These are phyloP conservation scores for Herminia tarsipennalis DNA, from an alignment of 2,888 invertebrate species.

Conservation along the genomic window DNA sequence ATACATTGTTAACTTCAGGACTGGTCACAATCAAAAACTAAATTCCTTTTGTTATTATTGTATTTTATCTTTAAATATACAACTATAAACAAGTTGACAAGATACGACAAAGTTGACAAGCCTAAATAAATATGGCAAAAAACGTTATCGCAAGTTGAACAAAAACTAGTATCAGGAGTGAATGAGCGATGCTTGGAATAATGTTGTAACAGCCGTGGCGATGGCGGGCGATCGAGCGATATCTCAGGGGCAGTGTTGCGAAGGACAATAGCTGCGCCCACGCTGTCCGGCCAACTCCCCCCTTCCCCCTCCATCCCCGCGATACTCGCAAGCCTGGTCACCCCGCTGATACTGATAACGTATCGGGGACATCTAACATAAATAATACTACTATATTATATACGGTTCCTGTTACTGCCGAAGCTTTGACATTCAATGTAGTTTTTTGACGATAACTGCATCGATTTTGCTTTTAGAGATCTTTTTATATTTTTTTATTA, in stretches of 20 bases:
- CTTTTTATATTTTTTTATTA: too few species aligned
- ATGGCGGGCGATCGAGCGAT: too few species aligned
- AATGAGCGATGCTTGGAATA: slow-evolving; percentile 52
- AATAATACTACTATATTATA: too few species aligned
- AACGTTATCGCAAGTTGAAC: slow-evolving; percentile 34
- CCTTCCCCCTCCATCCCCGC: slow-evolving; percentile 22
- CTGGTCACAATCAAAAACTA: too few species aligned
- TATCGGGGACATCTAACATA: slow-evolving; percentile 56
- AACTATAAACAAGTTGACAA: slow-evolving; percentile 31
- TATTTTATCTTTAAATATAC: slow-evolving; percentile 22
- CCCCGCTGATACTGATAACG: slow-evolving; percentile 61
- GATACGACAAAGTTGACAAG: slow-evolving; percentile 17
- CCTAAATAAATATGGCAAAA: slow-evolving; percentile 28
- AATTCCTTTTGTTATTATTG: slow-evolving; percentile 9
- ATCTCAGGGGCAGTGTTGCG: slow-evolving; percentile 70
- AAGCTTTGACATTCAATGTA: too few species aligned
- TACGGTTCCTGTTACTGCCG: too few species aligned
- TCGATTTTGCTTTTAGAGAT: too few species aligned
- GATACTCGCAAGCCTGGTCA: slow-evolving; percentile 33
- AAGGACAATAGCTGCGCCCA: slow-evolving; percentile 77
- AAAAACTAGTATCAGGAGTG: slow-evolving; percentile 28
- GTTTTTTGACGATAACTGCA: too few species aligned
- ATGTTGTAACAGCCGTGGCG: slow-evolving; percentile 57
- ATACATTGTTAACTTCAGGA: too few species aligned
- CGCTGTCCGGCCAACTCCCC: slow-evolving; percentile 63